Base-by-base conservation (phyloP, 2,113 vertebrate genomes). In the Galbula dea region DNA sequence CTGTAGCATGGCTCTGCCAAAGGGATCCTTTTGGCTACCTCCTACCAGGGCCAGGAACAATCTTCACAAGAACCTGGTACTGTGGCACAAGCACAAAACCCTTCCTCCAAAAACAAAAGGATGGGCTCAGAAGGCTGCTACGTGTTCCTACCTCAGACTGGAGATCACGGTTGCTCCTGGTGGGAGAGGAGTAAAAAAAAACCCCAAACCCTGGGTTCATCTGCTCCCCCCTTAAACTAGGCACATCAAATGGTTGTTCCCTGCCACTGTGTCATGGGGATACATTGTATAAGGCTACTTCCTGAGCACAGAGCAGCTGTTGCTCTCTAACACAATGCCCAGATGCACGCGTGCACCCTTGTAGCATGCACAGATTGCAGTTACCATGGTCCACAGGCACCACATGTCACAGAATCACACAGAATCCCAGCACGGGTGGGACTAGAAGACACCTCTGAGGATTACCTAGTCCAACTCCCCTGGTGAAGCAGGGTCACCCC, bases 21-120 rank as follows among this genome's bases (percentile, higher is more conserved):
- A 79, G 36, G 61, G 67, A 86, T 74, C 89, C 83, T 93, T 95
- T 66, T 49, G 82, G 48, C 66, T 24, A 65, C 79, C 51, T 39
- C 89, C 59, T 81, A 78, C n/a, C 85, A 78, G 68, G 72, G 26
- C 67, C 22, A 24, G 71, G 75, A 15, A 55, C 3, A 21, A 43
- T 19, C 66, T 95, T 76, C 77, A 34, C 19, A 75, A 55, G 71
- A 88, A 66, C 39, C 59, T 54, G 18, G 61, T 29, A 23, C 19
- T 93, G 79, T 80, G 72, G 71, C 65, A 82, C 91, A 48, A 89
- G 87, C 63, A 91, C 86, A 86, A 86, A 96, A 54, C n/a, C 65
- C 41, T 46, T 73, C 76, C 57, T 67, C 83, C 58, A 81, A 94
- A 92, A 86, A 83, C 43, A 66, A 77, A 80, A 29, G 18, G 7